Evolutionary conservation across 2,797 vertebrate genomes (phyloP).

Genomic region (Polyboroides typus): DNA sequence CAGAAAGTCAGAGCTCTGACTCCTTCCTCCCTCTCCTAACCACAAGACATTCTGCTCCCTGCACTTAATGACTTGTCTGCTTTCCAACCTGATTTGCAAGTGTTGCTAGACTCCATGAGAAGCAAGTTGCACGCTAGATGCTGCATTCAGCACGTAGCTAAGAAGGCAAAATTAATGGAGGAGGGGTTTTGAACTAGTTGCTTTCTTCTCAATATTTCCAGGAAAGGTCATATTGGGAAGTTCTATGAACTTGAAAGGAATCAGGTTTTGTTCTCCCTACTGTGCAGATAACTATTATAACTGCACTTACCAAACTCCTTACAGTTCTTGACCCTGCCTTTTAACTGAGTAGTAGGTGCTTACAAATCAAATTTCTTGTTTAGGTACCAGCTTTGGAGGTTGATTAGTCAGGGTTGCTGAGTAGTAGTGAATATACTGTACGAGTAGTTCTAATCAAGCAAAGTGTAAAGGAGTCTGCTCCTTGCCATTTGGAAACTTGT

Average conservation of each 20-base stretch:
- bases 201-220: not conserved
- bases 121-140: not conserved
- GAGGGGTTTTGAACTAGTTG: not conserved
- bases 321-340: not conserved
- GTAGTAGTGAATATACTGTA: not conserved
- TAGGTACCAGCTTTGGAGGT: not conserved
- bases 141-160: not conserved
- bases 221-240: not conserved
- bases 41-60: not conserved
- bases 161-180: not conserved
- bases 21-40: not conserved
- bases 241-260: not conserved
- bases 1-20: not conserved
- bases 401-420: not conserved
- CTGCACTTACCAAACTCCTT: not conserved
- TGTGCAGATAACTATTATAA: not conserved
- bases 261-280: not conserved
- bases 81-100: not conserved
- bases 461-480: not conserved
- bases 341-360: not conserved
- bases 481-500: not conserved
- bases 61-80: not conserved
- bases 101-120: not conserved
- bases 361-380: not conserved
- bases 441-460: not conserved